Base-by-base conservation (phyloP, 2,113 vertebrate genomes). In the Brachyhypopomus occidentalis region DNA sequence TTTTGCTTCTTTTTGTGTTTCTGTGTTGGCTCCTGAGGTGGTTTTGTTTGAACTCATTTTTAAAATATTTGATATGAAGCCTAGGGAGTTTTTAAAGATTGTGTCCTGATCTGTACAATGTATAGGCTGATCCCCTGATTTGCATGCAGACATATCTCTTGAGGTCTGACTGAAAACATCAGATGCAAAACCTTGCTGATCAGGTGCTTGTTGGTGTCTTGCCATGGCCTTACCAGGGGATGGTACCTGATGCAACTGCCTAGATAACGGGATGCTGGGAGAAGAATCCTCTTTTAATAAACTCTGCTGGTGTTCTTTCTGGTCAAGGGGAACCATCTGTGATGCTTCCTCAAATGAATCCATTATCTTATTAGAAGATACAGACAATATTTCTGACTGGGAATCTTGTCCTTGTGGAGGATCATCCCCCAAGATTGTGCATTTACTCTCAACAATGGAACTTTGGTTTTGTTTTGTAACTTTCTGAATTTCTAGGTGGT, bases 131-230 rank as follows among this genome's bases (percentile, higher is more conserved):
- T 92, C 88, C 72, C 1, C 67, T 90, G 90, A 78, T 70, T 85
- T 85, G 78, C 73, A 80, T 86, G 0, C 83, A 60, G 78, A 77
- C 20, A 41, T 88, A 81, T 94, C 92, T 78, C 59, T 82, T 75
- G 91, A 89, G 85, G 92, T 89, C 87, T 86, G 88, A 23, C 5
- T 88, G 74, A 95, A 91, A 3, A 95, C 85, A 25, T 89, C 92
- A 73, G 94, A 92, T 87, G 95, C 84, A 83, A 95, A 91, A 6
- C 93, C 87, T 66, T 88, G 90, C 27, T 90, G 89, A 8, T 14
- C 67, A 78, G 75, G 22, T 25, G 76, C 70, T 5, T 27, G 87
- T 74, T 82, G 87, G 48, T 90, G 84, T 72, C 48, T 83, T 1
- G 77, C 55, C 36, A 7, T 17, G 78, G 25, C 14, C 20, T 75